Percentiles rank a stretch among this genome's conserved stretches.
Conservation (phyloP, 2,888 invertebrate genomes). For the Craniophora ligustri region DNA sequence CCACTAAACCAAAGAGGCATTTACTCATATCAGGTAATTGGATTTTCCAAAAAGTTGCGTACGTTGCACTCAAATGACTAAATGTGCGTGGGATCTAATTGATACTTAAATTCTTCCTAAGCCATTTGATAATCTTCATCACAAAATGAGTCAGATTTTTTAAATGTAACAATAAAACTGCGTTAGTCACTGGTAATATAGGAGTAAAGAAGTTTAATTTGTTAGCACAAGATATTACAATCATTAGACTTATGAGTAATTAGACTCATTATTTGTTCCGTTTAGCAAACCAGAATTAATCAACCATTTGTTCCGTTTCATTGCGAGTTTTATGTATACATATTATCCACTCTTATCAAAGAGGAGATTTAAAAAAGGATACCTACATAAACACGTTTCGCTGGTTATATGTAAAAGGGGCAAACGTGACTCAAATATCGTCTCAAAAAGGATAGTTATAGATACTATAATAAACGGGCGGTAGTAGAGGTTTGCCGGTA, state of each 20-base stretch:
- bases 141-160: conserved; percentile 37
- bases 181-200: conserved; percentile 34
- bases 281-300: conserved; percentile 18
- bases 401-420: too few relatives aligned
- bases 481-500: too few relatives aligned
- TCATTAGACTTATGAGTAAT: conserved; percentile 43
- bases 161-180: conserved; percentile 24
- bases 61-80: conserved; percentile 32
- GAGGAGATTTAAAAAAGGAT: too few relatives aligned
- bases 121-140: conserved; percentile 29
- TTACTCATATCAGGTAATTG: background rate
- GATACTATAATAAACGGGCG: too few relatives aligned
- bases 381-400: too few relatives aligned
- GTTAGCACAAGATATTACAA: conserved; percentile 42
- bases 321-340: background rate
- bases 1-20: too few relatives aligned
- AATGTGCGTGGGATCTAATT: conserved; percentile 27
- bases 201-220: conserved; percentile 19
- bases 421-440: too few relatives aligned
- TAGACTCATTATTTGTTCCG: conserved; percentile 35
- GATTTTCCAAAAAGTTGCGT: background rate
- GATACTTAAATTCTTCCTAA: background rate
- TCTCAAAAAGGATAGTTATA: too few relatives aligned
- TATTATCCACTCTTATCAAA: too few relatives aligned
- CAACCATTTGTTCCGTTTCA: conserved; percentile 6